These are phyloP conservation scores for Corynorhinus townsendii DNA, from an alignment of 2,113 vertebrate genomes.

Conservation along the genomic window DNA sequence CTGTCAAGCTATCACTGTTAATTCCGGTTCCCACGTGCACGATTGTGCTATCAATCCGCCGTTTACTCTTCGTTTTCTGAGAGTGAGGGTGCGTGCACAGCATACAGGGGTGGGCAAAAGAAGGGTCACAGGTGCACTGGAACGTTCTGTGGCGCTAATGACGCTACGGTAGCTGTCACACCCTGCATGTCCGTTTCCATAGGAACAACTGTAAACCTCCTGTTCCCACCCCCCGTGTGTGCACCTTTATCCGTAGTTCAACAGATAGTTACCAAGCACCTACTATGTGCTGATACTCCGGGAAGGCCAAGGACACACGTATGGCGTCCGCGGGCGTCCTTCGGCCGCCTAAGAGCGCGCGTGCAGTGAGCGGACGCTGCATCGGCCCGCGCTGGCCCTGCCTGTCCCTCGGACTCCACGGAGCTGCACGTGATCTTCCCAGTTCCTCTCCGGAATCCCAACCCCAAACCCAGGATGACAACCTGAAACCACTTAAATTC, in stretches of 20 bases:
- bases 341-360: not conserved
- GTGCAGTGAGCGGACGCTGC: not conserved
- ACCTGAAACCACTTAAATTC: not conserved
- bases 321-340: too few relatives aligned
- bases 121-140: not conserved
- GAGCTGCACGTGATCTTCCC: not conserved
- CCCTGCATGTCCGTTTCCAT: not conserved
- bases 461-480: not conserved
- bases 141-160: not conserved
- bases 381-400: not conserved
- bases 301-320: not conserved
- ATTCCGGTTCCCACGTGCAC: not conserved
- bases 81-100: rapidly evolving
- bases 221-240: not conserved
- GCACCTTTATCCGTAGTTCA: not conserved
- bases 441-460: not conserved
- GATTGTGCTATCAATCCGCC: not conserved
- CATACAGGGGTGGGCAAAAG: not conserved
- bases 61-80: not conserved
- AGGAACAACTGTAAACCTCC: not conserved
- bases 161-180: not conserved
- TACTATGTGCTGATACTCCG: not conserved
- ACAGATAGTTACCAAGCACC: too few relatives aligned
- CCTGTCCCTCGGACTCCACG: not conserved
- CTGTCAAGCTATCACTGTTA: not conserved